Evolutionary conservation across 2,113 vertebrate genomes (phyloP), one percentile per base, ranked within the genome.

Genomic region (Saccopteryx leptura): DNA sequence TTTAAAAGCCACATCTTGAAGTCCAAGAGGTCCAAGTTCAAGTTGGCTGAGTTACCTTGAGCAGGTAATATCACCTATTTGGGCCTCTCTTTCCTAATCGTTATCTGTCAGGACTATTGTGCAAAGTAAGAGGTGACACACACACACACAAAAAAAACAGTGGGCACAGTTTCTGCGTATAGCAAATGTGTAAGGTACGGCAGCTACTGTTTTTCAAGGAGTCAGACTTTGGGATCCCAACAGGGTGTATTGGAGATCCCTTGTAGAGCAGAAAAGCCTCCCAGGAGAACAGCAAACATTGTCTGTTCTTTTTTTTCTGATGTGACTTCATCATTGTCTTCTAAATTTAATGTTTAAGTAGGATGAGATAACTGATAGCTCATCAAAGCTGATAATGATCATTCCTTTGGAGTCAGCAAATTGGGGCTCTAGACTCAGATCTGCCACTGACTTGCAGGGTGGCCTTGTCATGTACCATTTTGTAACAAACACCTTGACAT

Each of bases 271-370:
- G 33, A 71, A 89, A 46, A 69, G 0, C 21, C 46, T 61, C 58
- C 75, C 39, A 28, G 33, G 23, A 31, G 24, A 80, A 54, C 46
- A 50, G 26, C 46, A 92, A 61, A 28, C 23, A 8, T 33, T 14
- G 17, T 19, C 24, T 21, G 14, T 74, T 63, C 21, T 85, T 96
- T 92, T 50, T 12, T 79, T 96, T 95, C 17, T 56, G 56, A n/a
- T n/a, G 5, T 8, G 15, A 54, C 17, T 76, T 83, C 6, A 26
- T 58, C 60, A 0, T n/a, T 76, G 28, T 56, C n/a, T 84, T 92
- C 39, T 88, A 50, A 93, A 61, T 46, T 60, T 63, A 61, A 66
- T 48, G 83, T 93, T 81, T 68, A 46, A 71, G 48, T 61, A 48
- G 23, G 60, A 2, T 78, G 31, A 65, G 48, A n/a, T 83, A 65